Conservation (phyloP, 2,113 vertebrate genomes). For the Grammomys surdaster region DNA sequence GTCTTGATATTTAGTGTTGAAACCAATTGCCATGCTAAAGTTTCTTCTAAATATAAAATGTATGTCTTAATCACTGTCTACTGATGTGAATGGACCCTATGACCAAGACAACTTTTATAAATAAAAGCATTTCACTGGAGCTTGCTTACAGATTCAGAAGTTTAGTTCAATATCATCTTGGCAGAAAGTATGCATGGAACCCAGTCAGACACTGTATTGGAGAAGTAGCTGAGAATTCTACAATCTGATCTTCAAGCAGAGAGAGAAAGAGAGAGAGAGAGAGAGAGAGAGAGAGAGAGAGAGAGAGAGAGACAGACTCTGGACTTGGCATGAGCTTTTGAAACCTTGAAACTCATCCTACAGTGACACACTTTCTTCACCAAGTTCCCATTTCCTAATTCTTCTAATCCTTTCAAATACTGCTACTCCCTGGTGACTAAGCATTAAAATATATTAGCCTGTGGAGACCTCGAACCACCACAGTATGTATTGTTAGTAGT, state of each 20-base stretch:
- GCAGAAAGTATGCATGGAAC: background rate
- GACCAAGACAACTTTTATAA: background rate
- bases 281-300: too few relatives aligned
- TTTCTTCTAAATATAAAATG: background rate
- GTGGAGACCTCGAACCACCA: too few relatives aligned
- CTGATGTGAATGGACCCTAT: background rate
- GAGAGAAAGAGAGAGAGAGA: background rate
- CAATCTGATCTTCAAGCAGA: background rate
- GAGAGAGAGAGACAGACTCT: too few relatives aligned
- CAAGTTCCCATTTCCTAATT: background rate
- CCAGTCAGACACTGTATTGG: background rate
- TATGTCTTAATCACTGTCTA: background rate
- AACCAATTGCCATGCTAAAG: background rate
- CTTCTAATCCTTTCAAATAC: background rate
- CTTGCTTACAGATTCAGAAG: background rate
- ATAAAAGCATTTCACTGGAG: background rate
- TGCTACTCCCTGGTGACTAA: background rate
- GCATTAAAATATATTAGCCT: background rate
- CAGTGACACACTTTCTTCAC: background rate
- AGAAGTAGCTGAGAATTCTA: background rate
- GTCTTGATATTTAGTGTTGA: background rate
- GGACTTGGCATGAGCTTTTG: background rate
- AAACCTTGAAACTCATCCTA: background rate
- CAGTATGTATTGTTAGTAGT: background rate
- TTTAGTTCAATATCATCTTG: background rate